These are phyloP conservation scores for Tiphia femorata DNA, from an alignment of 2,888 invertebrate genomes.

Conservation along the genomic window DNA sequence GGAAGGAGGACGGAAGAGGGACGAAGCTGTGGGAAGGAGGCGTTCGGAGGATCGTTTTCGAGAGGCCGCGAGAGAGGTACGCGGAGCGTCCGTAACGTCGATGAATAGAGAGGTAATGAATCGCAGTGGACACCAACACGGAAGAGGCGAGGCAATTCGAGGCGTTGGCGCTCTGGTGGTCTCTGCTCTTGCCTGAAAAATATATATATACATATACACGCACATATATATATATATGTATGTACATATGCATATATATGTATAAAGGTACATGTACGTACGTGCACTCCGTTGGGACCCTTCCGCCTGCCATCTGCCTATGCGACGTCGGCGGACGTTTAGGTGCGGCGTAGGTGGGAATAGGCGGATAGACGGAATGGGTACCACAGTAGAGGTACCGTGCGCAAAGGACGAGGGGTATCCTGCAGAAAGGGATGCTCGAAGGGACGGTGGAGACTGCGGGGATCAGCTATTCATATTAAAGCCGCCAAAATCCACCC, in stretches of 20 bases:
- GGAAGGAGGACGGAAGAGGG: slow-evolving; percentile 1
- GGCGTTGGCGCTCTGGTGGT: slow-evolving; percentile 50
- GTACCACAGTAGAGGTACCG: slow-evolving; percentile 18
- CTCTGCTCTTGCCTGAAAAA: slow-evolving; percentile 54
- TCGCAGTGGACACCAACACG: slow-evolving; percentile 67
- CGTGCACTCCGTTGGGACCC: too few relatives aligned
- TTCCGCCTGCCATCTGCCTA: too few relatives aligned
- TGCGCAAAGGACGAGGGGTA: too few relatives aligned
- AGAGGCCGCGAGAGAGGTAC: slow-evolving; percentile 30
- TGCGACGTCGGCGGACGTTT: too few relatives aligned
- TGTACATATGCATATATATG: too few relatives aligned
- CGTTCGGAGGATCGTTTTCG: slow-evolving; percentile 39
- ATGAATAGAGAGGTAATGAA: slow-evolving; percentile 69
- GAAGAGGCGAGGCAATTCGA: slow-evolving; percentile 66
- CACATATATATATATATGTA: too few relatives aligned
- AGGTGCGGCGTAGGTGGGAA: not conserved
- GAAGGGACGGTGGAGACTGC: slow-evolving; percentile 27
- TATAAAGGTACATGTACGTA: too few relatives aligned
- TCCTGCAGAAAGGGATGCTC: slow-evolving; percentile 26
- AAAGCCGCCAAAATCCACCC: slow-evolving; percentile 47
- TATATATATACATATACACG: too few relatives aligned
- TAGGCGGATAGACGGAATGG: not conserved
- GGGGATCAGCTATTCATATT: slow-evolving; percentile 45
- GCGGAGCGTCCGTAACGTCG: slow-evolving; percentile 59
- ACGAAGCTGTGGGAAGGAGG: not conserved